Percentiles rank a stretch among this genome's conserved stretches.
phyloP scores from a whole-genome alignment of 2,797 vertebrate species.

The Momotus momota region DNA sequence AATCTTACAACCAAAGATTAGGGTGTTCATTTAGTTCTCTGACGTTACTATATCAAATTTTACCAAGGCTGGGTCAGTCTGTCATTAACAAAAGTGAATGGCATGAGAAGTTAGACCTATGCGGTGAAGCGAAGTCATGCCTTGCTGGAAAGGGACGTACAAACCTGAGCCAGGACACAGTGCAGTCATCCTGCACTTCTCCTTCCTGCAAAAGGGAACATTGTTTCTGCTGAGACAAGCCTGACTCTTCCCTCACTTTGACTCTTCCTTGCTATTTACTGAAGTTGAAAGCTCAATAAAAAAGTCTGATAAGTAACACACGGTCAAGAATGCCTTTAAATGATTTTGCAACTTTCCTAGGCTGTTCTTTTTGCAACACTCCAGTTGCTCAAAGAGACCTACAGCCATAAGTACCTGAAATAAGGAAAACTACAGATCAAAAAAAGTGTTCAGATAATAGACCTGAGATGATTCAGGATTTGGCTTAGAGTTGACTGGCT shows the following conservation, averaged over 20 bases:
- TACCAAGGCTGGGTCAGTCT: not conserved
- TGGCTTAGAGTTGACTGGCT: not conserved
- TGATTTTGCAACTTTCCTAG: not conserved
- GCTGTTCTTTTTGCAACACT: not conserved
- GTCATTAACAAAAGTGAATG: not conserved
- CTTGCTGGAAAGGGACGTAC: fast-evolving
- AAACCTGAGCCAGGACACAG: not conserved
- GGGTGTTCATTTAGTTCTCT: not conserved
- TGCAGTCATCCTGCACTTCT: not conserved
- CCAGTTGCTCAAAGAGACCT: not conserved
- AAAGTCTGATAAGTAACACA: not conserved
- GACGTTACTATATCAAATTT: not conserved
- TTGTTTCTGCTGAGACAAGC: not conserved
- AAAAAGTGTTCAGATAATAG: not conserved
- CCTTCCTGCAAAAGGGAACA: fast-evolving
- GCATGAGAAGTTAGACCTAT: not conserved
- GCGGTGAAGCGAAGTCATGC: not conserved
- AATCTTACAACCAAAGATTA: not conserved
- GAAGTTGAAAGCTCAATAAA: not conserved
- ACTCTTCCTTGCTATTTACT: not conserved
- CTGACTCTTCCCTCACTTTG: not conserved
- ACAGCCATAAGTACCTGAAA: not conserved
- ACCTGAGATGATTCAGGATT: not conserved
- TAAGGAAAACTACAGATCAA: not conserved
- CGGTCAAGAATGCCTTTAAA: not conserved